phyloP scores from a whole-genome alignment of 30 jellyfish, hydroid and myxozoan genomes.

The Turritopsis rubra region DNA sequence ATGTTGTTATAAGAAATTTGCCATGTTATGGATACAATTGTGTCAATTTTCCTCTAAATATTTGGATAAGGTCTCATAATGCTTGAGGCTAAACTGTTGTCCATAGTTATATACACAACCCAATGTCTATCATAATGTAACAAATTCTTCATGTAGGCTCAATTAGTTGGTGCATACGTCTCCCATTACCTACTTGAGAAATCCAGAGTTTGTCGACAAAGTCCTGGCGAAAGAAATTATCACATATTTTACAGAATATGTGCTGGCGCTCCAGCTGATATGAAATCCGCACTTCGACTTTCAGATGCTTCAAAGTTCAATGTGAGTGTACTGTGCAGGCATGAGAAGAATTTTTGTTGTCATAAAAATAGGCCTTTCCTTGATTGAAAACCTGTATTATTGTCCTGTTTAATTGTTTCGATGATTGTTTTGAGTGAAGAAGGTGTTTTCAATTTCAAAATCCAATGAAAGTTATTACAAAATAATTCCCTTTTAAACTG shows the following conservation, averaged over 20 bases:
- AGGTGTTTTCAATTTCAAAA: no score
- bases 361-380: not conserved
- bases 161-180: slow-evolving; percentile 68
- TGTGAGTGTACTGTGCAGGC: slow-evolving; percentile 25
- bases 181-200: slow-evolving; percentile 86
- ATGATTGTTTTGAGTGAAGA: no score
- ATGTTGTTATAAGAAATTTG: no score
- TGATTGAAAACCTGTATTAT: not conserved
- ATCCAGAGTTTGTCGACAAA: slow-evolving; percentile 83
- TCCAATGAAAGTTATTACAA: no score
- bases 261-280: slow-evolving; percentile 70
- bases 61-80: no score
- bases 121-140: not conserved
- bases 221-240: slow-evolving; percentile 86
- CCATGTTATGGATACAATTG: no score
- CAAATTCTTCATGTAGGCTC: not conserved
- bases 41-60: no score
- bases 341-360: not conserved
- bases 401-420: no score
- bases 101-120: not conserved
- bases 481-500: no score
- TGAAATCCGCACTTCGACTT: slow-evolving; percentile 63
- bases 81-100: no score
- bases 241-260: slow-evolving; percentile 92
- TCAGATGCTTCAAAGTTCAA: slow-evolving; percentile 46